Conservation (phyloP, 2,888 invertebrate genomes). For the Dicranocentrus wangi region DNA sequence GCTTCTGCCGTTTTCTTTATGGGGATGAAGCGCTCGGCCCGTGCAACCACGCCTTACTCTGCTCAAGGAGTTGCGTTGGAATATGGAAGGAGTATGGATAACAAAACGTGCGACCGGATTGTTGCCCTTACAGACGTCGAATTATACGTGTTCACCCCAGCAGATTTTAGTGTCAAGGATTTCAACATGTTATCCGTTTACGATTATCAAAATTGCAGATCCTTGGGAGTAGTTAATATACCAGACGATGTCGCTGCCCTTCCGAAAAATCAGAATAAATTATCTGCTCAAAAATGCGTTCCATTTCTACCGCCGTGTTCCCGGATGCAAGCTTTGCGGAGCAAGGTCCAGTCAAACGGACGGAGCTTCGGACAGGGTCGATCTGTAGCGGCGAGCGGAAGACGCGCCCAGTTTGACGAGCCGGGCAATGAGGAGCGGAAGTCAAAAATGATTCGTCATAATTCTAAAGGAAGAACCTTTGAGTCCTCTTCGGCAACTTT, state of each 20-base stretch:
- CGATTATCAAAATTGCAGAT: not conserved
- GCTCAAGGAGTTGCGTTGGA: not conserved
- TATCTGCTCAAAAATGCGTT: not conserved
- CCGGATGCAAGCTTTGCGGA: not conserved
- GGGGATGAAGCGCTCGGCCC: not conserved
- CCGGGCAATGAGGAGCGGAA: too few species aligned
- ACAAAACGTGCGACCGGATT: not conserved
- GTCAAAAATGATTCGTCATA: too few species aligned
- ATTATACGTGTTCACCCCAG: not conserved
- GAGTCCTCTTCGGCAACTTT: too few species aligned
- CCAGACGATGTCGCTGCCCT: not conserved
- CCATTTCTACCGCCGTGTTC: not conserved
- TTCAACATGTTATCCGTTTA: conserved; percentile 12
- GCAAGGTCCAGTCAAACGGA: not conserved
- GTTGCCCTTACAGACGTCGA: not conserved
- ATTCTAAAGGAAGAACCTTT: too few species aligned
- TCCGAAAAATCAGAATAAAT: not conserved
- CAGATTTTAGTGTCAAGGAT: not conserved
- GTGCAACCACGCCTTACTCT: not conserved
- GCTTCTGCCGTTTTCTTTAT: conserved; percentile 5
- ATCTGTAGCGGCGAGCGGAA: too few species aligned
- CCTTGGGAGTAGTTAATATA: not conserved
- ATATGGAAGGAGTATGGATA: not conserved
- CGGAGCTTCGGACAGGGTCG: too few species aligned
- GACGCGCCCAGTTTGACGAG: too few species aligned